Base-by-base conservation (phyloP, 2,888 invertebrate genomes). In the Hirudinaria manillensis region DNA sequence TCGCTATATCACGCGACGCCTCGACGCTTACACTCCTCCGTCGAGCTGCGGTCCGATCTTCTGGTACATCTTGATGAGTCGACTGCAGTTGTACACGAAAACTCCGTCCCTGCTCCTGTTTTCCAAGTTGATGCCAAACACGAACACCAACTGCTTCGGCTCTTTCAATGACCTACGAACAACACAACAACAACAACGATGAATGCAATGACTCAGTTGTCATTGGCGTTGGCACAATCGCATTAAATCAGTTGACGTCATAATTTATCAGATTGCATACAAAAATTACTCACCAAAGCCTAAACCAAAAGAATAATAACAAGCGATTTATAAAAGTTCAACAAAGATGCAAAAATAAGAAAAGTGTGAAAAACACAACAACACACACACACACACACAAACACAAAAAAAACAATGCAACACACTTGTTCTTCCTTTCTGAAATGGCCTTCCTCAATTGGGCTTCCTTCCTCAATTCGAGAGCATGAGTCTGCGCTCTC, bases 71-170 rank as follows among this genome's bases (percentile, higher is more conserved):
- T 84, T 84, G 77, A 87, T 86, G 53, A 87, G 81, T 19, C 87
- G 84, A 76, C 86, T 85, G 80, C 86, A 86, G 81, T 87, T 87
- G 81, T 87, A 87, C 16, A 87, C 83, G 81, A 87, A 86, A 75
- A 85, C 82, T 29, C 87, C 87, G 79, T 85, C 85, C 78, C 84
- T 83, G 56, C 80, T 81, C 24, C 87, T 80, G 75, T 84, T 83
- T 51, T 86, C 84, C 67, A 87, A 79, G 79, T 87, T 86, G 7
- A 87, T 79, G 19, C 87, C 87, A 81, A 86, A 87, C 76, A 85
- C 83, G 76, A 87, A 83, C 71, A 82, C 83, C 65, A 85, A 77
- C 27, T 82, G 82, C 78, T 85, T 85, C 0, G 85, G 84, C 29
- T 85, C 84, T 72, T 83, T 83, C 70, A 85, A 79, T 24, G 83